A percentile compares a stretch with the other conserved stretches of the same genome.
phyloP scores from a whole-genome alignment of 2,113 vertebrate species.

The Condylura cristata region DNA sequence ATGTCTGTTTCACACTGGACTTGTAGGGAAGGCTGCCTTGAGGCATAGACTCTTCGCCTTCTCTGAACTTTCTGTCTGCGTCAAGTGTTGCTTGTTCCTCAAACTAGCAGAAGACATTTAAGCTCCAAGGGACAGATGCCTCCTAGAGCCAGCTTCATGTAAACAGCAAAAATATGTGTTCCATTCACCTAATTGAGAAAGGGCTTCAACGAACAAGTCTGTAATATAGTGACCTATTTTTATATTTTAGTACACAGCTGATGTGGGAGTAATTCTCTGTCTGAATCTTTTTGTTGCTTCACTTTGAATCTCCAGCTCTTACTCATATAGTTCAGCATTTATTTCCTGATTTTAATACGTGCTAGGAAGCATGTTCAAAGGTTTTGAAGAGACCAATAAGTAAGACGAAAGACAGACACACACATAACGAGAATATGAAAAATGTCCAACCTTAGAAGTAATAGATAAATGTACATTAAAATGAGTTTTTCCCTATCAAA shows the following conservation, averaged over 20 bases:
- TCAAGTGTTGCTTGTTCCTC: background rate
- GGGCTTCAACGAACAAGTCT: background rate
- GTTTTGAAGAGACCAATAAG: background rate
- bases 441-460: background rate
- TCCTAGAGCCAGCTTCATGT: background rate
- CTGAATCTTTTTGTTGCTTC: background rate
- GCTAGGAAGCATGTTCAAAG: background rate
- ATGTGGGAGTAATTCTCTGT: background rate
- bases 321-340: background rate
- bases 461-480: background rate
- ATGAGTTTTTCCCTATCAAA: background rate
- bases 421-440: background rate
- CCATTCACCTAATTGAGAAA: background rate
- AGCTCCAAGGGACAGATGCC: background rate
- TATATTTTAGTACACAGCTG: background rate
- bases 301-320: background rate
- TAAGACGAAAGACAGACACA: background rate
- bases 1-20: background rate
- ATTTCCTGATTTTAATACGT: conserved; percentile 11
- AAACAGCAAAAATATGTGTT: background rate
- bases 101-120: background rate
- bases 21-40: background rate
- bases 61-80: background rate
- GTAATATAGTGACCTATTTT: background rate
- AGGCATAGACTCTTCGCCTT: background rate